phyloP scores from a whole-genome alignment of 2,888 invertebrate genomes.

The Trachelus troglodyta region DNA sequence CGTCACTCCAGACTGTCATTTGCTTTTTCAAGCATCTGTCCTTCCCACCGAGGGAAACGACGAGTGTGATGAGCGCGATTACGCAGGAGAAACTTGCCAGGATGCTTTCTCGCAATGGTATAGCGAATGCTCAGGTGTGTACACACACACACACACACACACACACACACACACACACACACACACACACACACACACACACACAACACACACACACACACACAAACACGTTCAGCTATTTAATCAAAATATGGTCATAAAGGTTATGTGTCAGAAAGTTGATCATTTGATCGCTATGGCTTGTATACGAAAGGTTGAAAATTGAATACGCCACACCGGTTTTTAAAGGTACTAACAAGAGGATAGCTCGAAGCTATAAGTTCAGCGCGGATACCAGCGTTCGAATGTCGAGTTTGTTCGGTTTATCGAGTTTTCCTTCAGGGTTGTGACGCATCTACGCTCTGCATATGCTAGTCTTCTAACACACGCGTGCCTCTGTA shows the following conservation, averaged over 20 bases:
- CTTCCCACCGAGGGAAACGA: constrained; percentile 29
- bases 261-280: background rate
- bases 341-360: background rate
- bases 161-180: too few relatives aligned
- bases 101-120: background rate
- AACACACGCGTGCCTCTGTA: constrained; percentile 31
- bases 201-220: too few relatives aligned
- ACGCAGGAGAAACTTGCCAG: background rate
- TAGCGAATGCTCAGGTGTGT: background rate
- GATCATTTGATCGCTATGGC: background rate
- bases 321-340: background rate
- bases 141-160: too few relatives aligned
- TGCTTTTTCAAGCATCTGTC: constrained; percentile 44
- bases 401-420: background rate
- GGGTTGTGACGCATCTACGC: constrained; percentile 12
- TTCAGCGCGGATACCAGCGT: background rate
- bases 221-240: background rate
- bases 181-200: background rate
- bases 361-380: background rate
- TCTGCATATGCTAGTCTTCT: constrained; percentile 26
- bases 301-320: background rate
- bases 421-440: background rate
- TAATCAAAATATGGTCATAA: background rate
- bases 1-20: constrained; percentile 28
- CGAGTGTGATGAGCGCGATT: constrained; percentile 21